Percentiles rank a stretch among this genome's conserved stretches.
These are phyloP conservation scores for Lasioglossum oenotherae DNA, from an alignment of 2,888 invertebrate species.

Conservation along the genomic window DNA sequence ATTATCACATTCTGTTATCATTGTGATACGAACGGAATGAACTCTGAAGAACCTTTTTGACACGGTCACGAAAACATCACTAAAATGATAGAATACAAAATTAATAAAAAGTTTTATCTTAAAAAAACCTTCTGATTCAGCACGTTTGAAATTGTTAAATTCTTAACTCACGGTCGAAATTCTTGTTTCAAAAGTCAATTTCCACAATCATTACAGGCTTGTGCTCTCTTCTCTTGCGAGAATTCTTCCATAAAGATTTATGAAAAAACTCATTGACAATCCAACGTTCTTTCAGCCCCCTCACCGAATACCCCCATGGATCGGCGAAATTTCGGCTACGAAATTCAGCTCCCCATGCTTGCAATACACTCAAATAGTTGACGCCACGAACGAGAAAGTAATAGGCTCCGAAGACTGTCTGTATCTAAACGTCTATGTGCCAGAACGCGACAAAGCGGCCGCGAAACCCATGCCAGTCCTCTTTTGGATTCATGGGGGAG, in stretches of 20 bases:
- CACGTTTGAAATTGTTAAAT: neutral
- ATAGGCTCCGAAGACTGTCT: conserved; percentile 80
- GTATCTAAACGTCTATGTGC: conserved; percentile 79
- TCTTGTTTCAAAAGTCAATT: neutral
- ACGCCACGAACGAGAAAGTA: conserved; percentile 67
- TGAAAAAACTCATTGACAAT: neutral
- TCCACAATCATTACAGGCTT: neutral
- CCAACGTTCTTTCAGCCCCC: conserved; percentile 71
- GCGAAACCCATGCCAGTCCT: conserved; percentile 74
- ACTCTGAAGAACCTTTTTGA: neutral
- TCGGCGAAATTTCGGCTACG: conserved; percentile 76
- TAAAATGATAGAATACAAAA: neutral
- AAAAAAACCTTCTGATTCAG: neutral
- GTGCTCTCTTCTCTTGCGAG: neutral
- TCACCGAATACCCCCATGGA: conserved; percentile 72
- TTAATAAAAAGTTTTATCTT: neutral
- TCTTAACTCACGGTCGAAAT: neutral
- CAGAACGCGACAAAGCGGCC: conserved; percentile 57
- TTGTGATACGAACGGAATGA: neutral
- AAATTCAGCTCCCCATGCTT: conserved; percentile 76
- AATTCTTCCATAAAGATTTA: neutral
- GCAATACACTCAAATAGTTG: conserved; percentile 74
- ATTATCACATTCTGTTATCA: neutral
- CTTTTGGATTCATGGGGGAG: conserved; percentile 82
- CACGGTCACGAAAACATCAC: neutral